Evolutionary conservation across 2,113 vertebrate species (phyloP).

Genomic region (Pelecanoides urinatrix): DNA sequence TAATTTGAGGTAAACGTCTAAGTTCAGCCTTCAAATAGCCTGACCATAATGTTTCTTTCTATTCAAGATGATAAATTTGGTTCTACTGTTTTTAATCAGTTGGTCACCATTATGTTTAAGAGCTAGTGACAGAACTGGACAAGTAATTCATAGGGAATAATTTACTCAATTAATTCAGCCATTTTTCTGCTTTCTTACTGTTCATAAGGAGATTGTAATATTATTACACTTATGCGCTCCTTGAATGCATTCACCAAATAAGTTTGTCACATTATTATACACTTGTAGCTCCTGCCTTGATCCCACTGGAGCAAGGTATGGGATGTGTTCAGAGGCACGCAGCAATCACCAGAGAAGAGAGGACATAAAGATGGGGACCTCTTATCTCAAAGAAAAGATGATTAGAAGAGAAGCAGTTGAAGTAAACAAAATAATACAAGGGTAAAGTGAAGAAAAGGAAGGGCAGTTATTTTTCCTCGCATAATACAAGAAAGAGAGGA

Average conservation of each 20-base stretch:
- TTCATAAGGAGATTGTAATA: background rate
- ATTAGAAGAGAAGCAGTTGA: background rate
- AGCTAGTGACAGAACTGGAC: background rate
- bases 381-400: background rate
- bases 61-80: background rate
- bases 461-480: background rate
- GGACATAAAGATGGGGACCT: background rate
- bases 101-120: background rate
- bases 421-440: background rate
- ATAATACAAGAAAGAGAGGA: background rate
- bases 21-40: background rate
- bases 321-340: background rate
- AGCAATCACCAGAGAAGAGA: background rate
- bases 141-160: background rate
- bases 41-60: background rate
- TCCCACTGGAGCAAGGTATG: background rate
- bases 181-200: background rate
- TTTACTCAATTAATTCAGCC: background rate
- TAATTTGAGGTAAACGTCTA: background rate
- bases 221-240: background rate
- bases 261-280: background rate
- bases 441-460: background rate
- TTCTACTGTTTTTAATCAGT: background rate
- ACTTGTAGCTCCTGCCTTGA: background rate
- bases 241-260: background rate